These are phyloP conservation scores for Urophycis tenuis DNA, from an alignment of 2,797 vertebrate genomes.

Conservation along the genomic window DNA sequence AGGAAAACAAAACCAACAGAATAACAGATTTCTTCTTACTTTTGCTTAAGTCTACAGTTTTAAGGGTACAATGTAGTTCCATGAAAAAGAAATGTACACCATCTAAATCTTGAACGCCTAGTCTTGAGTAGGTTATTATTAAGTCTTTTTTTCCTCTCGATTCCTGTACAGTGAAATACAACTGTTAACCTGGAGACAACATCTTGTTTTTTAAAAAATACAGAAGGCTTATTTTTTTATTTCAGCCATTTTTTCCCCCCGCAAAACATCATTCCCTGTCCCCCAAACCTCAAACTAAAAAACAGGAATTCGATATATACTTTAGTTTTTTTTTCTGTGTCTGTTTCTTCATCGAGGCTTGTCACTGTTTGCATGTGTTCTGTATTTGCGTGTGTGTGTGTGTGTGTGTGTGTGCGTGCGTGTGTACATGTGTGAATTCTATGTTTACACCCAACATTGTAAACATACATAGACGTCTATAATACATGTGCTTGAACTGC, in stretches of 20 bases:
- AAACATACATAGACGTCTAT: constrained; percentile 97
- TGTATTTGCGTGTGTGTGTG: constrained; percentile 31
- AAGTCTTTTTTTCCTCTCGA: constrained; percentile 54
- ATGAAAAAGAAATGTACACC: constrained; percentile 84
- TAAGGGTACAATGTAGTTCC: constrained; percentile 66
- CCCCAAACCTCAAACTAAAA: constrained; percentile 69
- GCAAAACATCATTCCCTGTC: constrained; percentile 52
- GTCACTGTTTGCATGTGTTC: constrained; percentile 32
- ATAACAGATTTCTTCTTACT: constrained; percentile 21
- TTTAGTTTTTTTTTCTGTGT: constrained; percentile 44
- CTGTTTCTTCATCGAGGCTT: constrained; percentile 29
- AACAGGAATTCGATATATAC: constrained; percentile 69
- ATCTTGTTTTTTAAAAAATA: constrained; percentile 76
- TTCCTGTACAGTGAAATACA: constrained; percentile 80
- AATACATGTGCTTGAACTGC: constrained; percentile 99
- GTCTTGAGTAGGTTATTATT: constrained; percentile 71
- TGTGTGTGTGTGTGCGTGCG: constrained; percentile 40
- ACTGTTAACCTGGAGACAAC: constrained; percentile 68
- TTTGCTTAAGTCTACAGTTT: constrained; percentile 60
- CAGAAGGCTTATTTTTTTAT: constrained; percentile 75
- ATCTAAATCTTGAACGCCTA: constrained; percentile 87
- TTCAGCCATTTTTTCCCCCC: constrained; percentile 68
- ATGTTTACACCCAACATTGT: constrained; percentile 99
- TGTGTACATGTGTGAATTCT: constrained; percentile 70
- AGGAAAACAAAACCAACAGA: constrained; percentile 1